phyloP scores from a whole-genome alignment of 2,113 vertebrate species.

The Cisticola juncidis region DNA sequence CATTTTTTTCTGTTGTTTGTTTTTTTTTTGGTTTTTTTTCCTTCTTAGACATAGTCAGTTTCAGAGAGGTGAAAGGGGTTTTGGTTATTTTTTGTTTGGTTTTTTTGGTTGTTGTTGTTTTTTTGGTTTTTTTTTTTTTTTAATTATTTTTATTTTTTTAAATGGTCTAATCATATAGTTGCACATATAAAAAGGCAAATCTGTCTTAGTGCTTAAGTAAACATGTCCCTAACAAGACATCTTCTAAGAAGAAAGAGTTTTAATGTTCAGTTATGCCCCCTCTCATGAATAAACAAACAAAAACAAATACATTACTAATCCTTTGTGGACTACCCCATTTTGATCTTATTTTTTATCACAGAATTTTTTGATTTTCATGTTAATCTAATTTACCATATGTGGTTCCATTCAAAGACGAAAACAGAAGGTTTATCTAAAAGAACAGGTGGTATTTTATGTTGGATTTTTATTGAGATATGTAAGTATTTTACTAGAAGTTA shows the following conservation, averaged over 20 bases:
- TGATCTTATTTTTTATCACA: not conserved
- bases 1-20: not conserved
- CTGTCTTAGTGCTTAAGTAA: not conserved
- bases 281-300: not conserved
- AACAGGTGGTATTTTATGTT: not conserved
- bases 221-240: not conserved
- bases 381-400: not conserved
- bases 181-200: not conserved
- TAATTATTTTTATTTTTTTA: not conserved
- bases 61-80: accelerated
- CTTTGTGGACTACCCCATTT: not conserved
- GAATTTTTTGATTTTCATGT: not conserved
- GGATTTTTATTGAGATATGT: not conserved
- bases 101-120: not conserved
- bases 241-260: not conserved
- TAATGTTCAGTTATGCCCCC: not conserved
- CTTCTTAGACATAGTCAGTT: not conserved
- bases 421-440: slow-evolving; percentile 15
- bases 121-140: accelerated
- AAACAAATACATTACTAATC: not conserved
- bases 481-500: not conserved
- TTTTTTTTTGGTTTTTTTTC: not conserved
- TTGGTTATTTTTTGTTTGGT: not conserved
- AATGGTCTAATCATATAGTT: not conserved
- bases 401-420: not conserved